Evolutionary conservation across 1,140 invertebrate genomes (phyloP), one percentile per base, ranked within the genome.

Genomic region (Bombus picipes): DNA sequence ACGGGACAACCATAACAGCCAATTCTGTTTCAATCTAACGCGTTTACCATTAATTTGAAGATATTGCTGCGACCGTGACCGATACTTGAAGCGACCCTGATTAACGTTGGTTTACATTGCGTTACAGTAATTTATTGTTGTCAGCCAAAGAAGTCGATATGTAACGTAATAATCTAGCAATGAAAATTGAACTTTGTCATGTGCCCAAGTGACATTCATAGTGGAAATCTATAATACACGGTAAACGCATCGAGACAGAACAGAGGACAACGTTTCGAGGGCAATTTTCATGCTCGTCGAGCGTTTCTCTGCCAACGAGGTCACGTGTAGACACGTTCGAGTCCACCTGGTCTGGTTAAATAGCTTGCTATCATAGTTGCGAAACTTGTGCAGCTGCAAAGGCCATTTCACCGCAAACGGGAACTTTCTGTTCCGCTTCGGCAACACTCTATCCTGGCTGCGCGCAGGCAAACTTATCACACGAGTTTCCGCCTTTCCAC

Each of bases 401-500:
- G 62, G n/a, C 62, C 62, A 66, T 32, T 66, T 66, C 62, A 66
- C 62, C 62, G n/a, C 62, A 66, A 66, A n/a, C 15, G 62, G 62
- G n/a, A 66, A 66, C 62, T 66, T 66, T 66, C 62, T 66, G 62
- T 66, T 66, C 62, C 62, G 62, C 62, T 66, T n/a, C n/a, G 62
- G n/a, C 62, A 32, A 66, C 62, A 66, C n/a, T 66, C 62, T n/a
- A 66, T 66, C 15, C n/a, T 66, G 62, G 6, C 62, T 18, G 13
- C 62, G n/a, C 15, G n/a, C 2, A 32, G 6, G n/a, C 5, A 32
- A 32, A 66, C 62, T 66, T 66, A 66, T 32, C 62, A 3, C 62
- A 15, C n/a, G 62, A 66, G 62, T 66, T 66, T 32, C n/a, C 62
- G 13, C 1, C 62, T 32, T 32, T 66, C n/a, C 62, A 15, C 62